A percentile compares a stretch with the other conserved stretches of the same genome.
These are phyloP conservation scores for Venturia canescens DNA, from an alignment of 1,140 invertebrate species.

Conservation along the genomic window DNA sequence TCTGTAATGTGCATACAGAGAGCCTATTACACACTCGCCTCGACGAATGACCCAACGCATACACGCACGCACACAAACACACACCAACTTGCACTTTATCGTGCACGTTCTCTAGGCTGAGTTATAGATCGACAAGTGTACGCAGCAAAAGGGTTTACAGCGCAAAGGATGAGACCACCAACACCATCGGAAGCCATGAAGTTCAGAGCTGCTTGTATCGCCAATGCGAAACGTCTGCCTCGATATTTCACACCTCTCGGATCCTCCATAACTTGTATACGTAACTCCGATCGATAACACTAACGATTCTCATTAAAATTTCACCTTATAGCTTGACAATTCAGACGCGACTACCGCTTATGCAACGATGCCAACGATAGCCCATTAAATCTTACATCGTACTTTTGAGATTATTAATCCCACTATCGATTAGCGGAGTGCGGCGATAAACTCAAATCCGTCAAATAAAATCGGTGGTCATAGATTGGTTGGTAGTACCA, in stretches of 20 bases:
- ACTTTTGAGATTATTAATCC: no score
- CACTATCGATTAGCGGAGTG: no score
- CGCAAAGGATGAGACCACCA: neutral
- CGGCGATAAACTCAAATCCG: neutral
- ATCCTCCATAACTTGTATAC: neutral
- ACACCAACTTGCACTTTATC: neutral
- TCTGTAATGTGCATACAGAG: neutral
- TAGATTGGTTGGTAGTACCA: no score
- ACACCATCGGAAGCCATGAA: neutral
- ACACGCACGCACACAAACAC: neutral
- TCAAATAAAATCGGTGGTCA: no score
- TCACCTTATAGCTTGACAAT: no score
- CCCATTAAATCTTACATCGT: no score
- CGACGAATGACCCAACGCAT: slow-evolving; percentile 17
- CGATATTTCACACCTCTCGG: slow-evolving; percentile 32
- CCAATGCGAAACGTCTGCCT: slow-evolving; percentile 26
- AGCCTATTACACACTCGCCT: slow-evolving; percentile 20
- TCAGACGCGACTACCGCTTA: no score
- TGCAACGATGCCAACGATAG: no score
- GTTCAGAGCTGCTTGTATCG: slow-evolving; percentile 11
- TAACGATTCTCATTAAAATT: neutral
- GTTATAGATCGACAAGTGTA: slow-evolving; percentile 31
- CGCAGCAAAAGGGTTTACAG: neutral
- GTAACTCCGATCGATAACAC: neutral
- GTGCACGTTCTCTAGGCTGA: neutral